These are phyloP conservation scores for Panthera tigris DNA, from an alignment of 2,113 vertebrate genomes.

Conservation along the genomic window DNA sequence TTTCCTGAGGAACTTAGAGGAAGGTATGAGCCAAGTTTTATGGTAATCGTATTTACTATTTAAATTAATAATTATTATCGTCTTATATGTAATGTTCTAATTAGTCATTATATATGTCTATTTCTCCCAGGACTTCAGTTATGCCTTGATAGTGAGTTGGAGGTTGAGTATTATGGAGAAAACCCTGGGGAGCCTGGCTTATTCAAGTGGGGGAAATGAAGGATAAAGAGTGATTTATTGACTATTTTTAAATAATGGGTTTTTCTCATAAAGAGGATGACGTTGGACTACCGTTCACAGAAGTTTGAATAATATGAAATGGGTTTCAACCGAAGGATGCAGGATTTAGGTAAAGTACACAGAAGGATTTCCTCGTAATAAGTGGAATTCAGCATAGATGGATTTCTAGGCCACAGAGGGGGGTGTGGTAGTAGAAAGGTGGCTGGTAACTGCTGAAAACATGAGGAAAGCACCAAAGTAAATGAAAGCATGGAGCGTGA, in stretches of 20 bases:
- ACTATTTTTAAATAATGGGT: slow-evolving; percentile 59
- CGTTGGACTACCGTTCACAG: slow-evolving; percentile 54
- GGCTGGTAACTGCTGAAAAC: not conserved
- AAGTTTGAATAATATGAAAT: slow-evolving; percentile 63
- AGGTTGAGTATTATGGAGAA: not conserved
- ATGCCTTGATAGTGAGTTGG: not conserved
- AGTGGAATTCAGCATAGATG: slow-evolving; percentile 4
- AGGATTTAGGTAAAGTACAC: slow-evolving; percentile 36
- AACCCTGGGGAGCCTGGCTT: not conserved
- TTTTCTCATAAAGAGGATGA: slow-evolving; percentile 64
- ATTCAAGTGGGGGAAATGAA: slow-evolving; percentile 60
- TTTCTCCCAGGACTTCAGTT: slow-evolving; percentile 43
- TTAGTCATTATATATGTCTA: slow-evolving; percentile 32
- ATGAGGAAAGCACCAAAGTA: not conserved
- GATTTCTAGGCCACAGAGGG: not conserved
- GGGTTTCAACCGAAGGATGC: slow-evolving; percentile 28
- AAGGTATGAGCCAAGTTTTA: slow-evolving; percentile 50
- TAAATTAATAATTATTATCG: slow-evolving; percentile 66
- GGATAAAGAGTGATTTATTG: slow-evolving; percentile 66
- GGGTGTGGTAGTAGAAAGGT: not conserved
- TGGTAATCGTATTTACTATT: slow-evolving; percentile 57
- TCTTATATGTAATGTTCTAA: slow-evolving; percentile 49
- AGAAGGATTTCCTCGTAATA: slow-evolving; percentile 58
- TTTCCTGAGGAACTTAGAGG: slow-evolving; percentile 53
- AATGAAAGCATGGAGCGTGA: not conserved